A percentile compares a stretch with the other conserved stretches of the same genome.
These are phyloP conservation scores for Strongylocentrotus purpuratus DNA, from an alignment of 35 echinoderm and acorn worm genomes.

Conservation along the genomic window DNA sequence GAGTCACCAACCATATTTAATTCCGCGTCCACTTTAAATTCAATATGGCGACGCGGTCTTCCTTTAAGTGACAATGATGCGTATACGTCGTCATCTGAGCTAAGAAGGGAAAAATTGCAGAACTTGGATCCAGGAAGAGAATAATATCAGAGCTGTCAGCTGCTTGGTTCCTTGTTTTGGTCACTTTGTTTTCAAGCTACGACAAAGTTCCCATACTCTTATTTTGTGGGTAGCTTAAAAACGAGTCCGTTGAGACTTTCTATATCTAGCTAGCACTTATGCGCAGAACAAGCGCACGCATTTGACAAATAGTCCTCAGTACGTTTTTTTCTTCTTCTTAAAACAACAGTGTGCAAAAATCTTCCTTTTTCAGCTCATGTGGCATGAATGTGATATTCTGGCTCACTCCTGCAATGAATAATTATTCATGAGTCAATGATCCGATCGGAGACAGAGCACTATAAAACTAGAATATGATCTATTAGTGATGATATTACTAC, in stretches of 20 bases:
- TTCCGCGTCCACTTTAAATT: neutral
- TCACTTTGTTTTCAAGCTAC: neutral
- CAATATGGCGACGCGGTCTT: neutral
- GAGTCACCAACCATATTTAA: neutral
- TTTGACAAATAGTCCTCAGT: no score
- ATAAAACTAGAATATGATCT: neutral
- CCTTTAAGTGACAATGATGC: conserved; percentile 6
- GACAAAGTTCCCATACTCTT: neutral
- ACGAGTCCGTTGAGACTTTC: neutral
- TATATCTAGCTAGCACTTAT: neutral
- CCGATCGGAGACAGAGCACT: neutral
- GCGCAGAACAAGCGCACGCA: no score
- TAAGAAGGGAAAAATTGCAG: neutral
- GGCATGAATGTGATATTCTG: no score
- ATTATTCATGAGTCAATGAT: neutral
- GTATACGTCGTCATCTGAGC: neutral
- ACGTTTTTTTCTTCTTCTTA: no score
- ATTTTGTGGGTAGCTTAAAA: neutral
- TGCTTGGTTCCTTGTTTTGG: neutral
- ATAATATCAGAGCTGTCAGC: neutral
- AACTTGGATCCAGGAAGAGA: neutral
- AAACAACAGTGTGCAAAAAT: no score
- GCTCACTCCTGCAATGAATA: no score
- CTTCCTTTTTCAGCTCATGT: no score
- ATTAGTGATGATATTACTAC: neutral